Evolutionary conservation across 1,140 invertebrate genomes (phyloP).

Genomic region (Mycetomoellerius zeteki): DNA sequence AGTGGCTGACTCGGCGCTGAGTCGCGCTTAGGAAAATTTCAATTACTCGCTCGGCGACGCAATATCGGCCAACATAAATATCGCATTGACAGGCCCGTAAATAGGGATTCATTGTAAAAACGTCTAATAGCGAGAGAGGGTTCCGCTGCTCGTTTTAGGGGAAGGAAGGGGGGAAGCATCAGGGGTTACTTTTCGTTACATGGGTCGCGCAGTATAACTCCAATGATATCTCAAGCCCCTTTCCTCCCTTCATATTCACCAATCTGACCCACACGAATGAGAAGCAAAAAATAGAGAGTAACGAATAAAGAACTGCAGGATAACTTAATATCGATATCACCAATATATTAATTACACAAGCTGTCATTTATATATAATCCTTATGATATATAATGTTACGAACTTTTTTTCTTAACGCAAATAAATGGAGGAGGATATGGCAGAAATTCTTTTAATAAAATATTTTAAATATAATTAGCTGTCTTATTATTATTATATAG

Average conservation of each 20-base stretch:
- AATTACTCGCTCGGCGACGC: slow-evolving; percentile 85
- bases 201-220: slow-evolving; percentile 65
- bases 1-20: slow-evolving; percentile 75
- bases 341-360: neutral
- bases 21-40: slow-evolving; percentile 81
- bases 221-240: slow-evolving; percentile 38
- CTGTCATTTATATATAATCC: slow-evolving; percentile 11
- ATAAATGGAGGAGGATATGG: too few species aligned
- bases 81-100: slow-evolving; percentile 84
- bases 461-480: neutral
- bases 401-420: too few species aligned
- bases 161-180: neutral
- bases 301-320: slow-evolving; percentile 1
- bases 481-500: neutral
- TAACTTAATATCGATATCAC: slow-evolving; percentile 10
- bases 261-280: neutral
- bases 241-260: neutral
- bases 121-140: slow-evolving; percentile 70
- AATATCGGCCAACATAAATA: slow-evolving; percentile 86
- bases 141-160: slow-evolving; percentile 16
- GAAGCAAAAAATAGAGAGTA: slow-evolving; percentile 26
- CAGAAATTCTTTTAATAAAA: neutral
- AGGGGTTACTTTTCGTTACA: slow-evolving; percentile 67
- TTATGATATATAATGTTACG: neutral
- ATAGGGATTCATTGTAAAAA: slow-evolving; percentile 86